Percentiles rank a stretch among this genome's conserved stretches.
These are phyloP conservation scores for Paratrypauchen microcephalus DNA, from an alignment of 2,797 vertebrate species.

Conservation along the genomic window DNA sequence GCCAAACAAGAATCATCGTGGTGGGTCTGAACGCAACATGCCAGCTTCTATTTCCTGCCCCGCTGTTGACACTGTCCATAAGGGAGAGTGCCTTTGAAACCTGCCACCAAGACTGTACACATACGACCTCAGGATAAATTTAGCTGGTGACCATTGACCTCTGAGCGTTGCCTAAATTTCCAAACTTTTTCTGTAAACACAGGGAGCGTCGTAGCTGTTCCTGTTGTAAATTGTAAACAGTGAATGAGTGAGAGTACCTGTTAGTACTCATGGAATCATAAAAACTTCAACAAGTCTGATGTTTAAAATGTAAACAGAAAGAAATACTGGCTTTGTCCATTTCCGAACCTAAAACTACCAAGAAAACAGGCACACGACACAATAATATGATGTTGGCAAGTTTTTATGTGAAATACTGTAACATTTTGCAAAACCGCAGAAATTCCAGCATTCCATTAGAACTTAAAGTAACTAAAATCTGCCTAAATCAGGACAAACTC, in stretches of 20 bases:
- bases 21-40: constrained; percentile 50
- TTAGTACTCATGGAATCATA: no score
- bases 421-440: background rate
- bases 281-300: background rate
- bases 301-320: background rate
- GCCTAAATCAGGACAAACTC: background rate
- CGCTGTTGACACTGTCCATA: constrained; percentile 9
- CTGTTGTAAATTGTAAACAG: background rate
- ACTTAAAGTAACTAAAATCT: background rate
- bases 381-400: background rate
- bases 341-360: background rate
- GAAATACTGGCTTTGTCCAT: background rate
- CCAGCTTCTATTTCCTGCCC: constrained; percentile 1
- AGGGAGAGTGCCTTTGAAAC: background rate
- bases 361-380: background rate
- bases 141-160: constrained; percentile 17
- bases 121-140: background rate
- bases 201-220: background rate
- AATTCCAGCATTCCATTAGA: background rate
- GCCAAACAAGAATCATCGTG: constrained; percentile 38
- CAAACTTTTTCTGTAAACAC: background rate
- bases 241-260: no score
- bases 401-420: background rate
- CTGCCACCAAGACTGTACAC: background rate
- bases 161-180: constrained; percentile 1